phyloP scores from a whole-genome alignment of 2,797 vertebrate species.

The Sciurus vulgaris region DNA sequence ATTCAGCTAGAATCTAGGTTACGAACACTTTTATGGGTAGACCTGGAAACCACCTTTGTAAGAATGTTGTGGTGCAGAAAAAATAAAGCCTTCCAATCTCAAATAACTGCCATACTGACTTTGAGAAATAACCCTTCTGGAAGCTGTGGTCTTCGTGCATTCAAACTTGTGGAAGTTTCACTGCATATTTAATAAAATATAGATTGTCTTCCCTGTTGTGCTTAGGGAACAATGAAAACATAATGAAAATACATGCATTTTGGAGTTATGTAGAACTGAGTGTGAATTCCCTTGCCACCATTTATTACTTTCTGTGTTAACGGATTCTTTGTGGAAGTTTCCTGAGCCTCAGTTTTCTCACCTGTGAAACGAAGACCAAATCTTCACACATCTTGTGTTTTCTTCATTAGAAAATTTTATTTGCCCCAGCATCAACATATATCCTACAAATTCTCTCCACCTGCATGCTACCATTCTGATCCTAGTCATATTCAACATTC shows the following conservation, averaged over 20 bases:
- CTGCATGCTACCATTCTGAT: background rate
- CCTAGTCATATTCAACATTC: background rate
- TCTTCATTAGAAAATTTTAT: background rate
- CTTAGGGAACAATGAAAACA: constrained; percentile 54
- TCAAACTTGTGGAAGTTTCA: constrained; percentile 27
- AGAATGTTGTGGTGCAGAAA: background rate
- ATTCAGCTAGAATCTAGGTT: background rate
- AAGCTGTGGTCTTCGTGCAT: background rate
- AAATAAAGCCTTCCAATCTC: constrained; percentile 13
- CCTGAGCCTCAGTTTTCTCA: background rate
- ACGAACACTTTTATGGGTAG: background rate
- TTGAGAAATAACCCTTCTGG: background rate
- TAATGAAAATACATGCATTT: constrained; percentile 51
- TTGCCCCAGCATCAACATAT: background rate
- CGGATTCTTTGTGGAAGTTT: background rate
- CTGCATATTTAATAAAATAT: constrained; percentile 64
- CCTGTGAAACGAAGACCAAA: background rate
- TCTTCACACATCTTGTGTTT: background rate
- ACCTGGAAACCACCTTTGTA: constrained; percentile 18
- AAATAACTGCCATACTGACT: constrained; percentile 28
- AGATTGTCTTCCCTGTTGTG: constrained; percentile 11
- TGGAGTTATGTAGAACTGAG: background rate
- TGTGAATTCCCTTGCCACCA: background rate
- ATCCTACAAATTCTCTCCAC: background rate
- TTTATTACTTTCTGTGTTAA: background rate